Percentiles rank a stretch among this genome's conserved stretches.
phyloP scores from a whole-genome alignment of 2,888 invertebrate genomes.

The Trissonchulus latispiculum region DNA sequence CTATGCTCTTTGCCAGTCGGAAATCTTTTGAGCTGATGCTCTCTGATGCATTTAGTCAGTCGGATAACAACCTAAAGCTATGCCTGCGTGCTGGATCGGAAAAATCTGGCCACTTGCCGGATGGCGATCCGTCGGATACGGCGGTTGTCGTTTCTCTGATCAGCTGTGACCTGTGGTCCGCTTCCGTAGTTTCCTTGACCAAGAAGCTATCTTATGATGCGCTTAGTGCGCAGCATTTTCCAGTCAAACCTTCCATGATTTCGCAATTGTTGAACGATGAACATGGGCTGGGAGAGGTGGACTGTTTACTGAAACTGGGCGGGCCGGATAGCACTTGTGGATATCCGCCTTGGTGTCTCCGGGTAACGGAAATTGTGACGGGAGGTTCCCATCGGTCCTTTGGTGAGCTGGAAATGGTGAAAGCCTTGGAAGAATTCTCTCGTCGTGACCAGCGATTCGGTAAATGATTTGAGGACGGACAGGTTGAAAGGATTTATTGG shows the following conservation, averaged over 20 bases:
- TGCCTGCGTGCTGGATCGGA: background rate
- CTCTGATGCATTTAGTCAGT: too few relatives aligned
- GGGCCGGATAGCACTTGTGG: background rate
- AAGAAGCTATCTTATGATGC: background rate
- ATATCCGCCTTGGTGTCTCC: background rate
- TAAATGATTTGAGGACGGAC: too few relatives aligned
- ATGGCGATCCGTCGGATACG: background rate
- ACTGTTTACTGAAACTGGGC: background rate
- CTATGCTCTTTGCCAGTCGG: background rate
- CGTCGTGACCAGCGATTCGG: background rate
- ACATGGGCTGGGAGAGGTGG: background rate
- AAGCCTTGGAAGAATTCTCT: background rate
- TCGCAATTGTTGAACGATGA: background rate
- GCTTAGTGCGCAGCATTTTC: background rate
- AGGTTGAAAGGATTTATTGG: too few relatives aligned
- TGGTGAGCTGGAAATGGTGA: background rate
- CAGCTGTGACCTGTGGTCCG: background rate
- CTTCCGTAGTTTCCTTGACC: background rate
- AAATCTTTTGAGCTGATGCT: too few relatives aligned
- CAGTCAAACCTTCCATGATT: background rate
- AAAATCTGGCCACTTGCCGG: background rate
- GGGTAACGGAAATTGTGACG: background rate
- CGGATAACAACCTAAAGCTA: too few relatives aligned
- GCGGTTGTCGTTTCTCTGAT: background rate
- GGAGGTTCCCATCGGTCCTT: background rate